These are phyloP conservation scores for Battus philenor DNA, from an alignment of 1,140 invertebrate genomes.

Conservation along the genomic window DNA sequence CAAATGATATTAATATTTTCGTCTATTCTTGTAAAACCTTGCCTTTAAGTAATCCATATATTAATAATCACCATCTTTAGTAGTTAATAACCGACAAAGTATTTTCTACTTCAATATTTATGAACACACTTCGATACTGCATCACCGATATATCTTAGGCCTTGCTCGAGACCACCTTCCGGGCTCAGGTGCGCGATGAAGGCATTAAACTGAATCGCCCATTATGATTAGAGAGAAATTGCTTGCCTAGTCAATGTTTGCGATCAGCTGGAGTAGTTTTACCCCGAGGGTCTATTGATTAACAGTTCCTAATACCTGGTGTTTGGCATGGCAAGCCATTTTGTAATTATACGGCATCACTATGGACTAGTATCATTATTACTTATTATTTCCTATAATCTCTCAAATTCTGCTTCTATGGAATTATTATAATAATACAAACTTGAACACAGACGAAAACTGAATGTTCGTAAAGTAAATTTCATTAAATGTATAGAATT, in stretches of 20 bases:
- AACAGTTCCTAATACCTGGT: slow-evolving; percentile 20
- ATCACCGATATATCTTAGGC: slow-evolving; percentile 13
- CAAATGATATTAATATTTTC: no score
- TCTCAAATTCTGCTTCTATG: no score
- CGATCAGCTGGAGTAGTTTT: slow-evolving; percentile 45
- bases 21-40: no score
- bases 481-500: no score
- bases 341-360: slow-evolving; percentile 5
- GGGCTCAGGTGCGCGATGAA: slow-evolving; percentile 50
- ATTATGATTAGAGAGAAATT: slow-evolving; percentile 55
- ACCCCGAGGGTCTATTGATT: slow-evolving; percentile 49
- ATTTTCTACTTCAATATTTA: no score
- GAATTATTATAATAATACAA: no score
- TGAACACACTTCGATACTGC: slow-evolving; percentile 8
- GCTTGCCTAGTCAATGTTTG: slow-evolving; percentile 45
- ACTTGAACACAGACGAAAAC: no score
- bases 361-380: background rate
- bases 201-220: slow-evolving; percentile 55
- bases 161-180: slow-evolving; percentile 10
- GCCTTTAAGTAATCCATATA: no score
- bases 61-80: no score
- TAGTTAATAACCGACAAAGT: no score
- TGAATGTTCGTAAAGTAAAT: no score
- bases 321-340: background rate
- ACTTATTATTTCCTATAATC: slow-evolving; percentile 3